These are phyloP conservation scores for Paralvinella palmiformis DNA, from an alignment of 1,140 invertebrate genomes.

Conservation along the genomic window DNA sequence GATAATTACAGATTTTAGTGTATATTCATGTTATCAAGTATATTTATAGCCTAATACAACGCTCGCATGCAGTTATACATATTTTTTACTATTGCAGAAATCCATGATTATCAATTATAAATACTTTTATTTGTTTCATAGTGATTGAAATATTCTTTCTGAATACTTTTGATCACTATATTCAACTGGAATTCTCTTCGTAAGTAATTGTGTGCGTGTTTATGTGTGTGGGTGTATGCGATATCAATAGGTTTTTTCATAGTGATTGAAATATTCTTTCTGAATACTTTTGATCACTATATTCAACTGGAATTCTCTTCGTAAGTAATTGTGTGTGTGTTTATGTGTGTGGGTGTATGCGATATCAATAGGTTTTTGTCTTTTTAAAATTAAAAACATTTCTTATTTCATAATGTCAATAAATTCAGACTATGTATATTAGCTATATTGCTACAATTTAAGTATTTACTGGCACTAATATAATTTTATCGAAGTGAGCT, in stretches of 20 bases:
- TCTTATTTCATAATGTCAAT: background rate
- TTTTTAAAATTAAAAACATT: background rate
- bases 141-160: slow-evolving; percentile 54
- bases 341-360: background rate
- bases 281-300: slow-evolving; percentile 51
- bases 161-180: slow-evolving; percentile 50
- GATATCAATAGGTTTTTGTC: background rate
- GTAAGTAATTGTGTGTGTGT: slow-evolving; percentile 34
- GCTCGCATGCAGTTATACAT: too few species aligned
- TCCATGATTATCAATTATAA: too few species aligned
- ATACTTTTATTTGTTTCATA: too few species aligned
- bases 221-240: too few species aligned
- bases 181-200: slow-evolving; percentile 55
- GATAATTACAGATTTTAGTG: too few species aligned
- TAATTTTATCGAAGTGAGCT: too few species aligned
- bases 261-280: slow-evolving; percentile 54
- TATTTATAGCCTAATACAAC: too few species aligned
- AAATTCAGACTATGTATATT: background rate
- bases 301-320: slow-evolving; percentile 55
- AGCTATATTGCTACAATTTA: background rate
- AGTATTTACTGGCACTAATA: background rate
- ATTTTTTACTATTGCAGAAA: too few species aligned
- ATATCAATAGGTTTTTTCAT: too few species aligned
- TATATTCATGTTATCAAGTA: too few species aligned
- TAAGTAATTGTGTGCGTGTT: slow-evolving; percentile 33